phyloP scores from a whole-genome alignment of 1,140 invertebrate genomes.

The Sitodiplosis mosellana region DNA sequence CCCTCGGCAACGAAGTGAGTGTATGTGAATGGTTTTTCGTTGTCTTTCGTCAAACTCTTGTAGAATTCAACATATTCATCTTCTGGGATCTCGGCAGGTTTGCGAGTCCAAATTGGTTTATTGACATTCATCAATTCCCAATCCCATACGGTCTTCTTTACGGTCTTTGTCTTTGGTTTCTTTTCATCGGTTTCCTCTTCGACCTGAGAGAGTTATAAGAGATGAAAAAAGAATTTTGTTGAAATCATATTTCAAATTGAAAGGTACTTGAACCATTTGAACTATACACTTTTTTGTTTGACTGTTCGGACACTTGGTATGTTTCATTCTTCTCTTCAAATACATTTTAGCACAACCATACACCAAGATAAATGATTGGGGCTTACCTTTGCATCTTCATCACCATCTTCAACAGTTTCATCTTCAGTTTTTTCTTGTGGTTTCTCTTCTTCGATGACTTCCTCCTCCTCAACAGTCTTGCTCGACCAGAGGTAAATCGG shows the following conservation, averaged over 20 bases:
- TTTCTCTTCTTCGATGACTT: conserved; percentile 38
- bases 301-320: too few relatives aligned
- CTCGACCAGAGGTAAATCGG: conserved; percentile 93
- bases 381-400: conserved; percentile 37
- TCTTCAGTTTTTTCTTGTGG: conserved; percentile 17
- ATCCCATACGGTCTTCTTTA: conserved; percentile 94
- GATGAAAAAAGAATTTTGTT: too few relatives aligned
- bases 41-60: conserved; percentile 82
- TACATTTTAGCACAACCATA: too few relatives aligned
- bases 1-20: conserved; percentile 97
- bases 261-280: too few relatives aligned
- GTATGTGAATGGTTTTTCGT: conserved; percentile 65
- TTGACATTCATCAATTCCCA: conserved; percentile 93
- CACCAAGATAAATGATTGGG: too few relatives aligned
- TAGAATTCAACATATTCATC: conserved; percentile 90
- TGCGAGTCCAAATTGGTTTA: conserved; percentile 95
- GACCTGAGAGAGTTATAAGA: too few relatives aligned
- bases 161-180: conserved; percentile 80
- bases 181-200: conserved; percentile 56
- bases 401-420: conserved; percentile 27
- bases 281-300: too few relatives aligned
- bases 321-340: too few relatives aligned
- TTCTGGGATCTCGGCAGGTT: conserved; percentile 68
- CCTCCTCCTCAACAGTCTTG: conserved; percentile 77
- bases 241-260: too few relatives aligned